These are phyloP conservation scores for Setophaga kirtlandii DNA, from an alignment of 2,113 vertebrate genomes.

Conservation along the genomic window DNA sequence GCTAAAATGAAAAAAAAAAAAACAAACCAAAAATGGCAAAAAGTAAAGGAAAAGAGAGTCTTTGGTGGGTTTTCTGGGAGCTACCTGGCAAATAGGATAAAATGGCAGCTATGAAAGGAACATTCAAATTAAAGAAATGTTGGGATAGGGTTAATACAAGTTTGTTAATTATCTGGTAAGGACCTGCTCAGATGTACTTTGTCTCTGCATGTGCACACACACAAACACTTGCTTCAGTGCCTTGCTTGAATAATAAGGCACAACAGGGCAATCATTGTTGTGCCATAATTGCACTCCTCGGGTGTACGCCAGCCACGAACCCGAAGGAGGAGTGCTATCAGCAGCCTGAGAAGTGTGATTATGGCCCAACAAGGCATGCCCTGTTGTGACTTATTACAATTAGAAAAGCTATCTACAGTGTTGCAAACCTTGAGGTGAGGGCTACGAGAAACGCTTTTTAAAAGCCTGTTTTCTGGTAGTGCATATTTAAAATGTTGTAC, in stretches of 20 bases:
- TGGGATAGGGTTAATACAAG: slow-evolving; percentile 48
- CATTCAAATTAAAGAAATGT: background rate
- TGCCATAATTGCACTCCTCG: slow-evolving; percentile 61
- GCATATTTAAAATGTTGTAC: slow-evolving; percentile 56
- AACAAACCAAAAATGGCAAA: background rate
- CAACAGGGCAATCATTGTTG: slow-evolving; percentile 66
- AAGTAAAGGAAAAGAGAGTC: background rate
- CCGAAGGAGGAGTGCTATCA: slow-evolving; percentile 60
- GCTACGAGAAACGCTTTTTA: slow-evolving; percentile 21
- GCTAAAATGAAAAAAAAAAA: background rate
- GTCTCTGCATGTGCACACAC: slow-evolving; percentile 59
- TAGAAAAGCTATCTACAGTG: slow-evolving; percentile 49
- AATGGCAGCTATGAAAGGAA: background rate
- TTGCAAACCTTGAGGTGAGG: slow-evolving; percentile 26
- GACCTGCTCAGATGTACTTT: slow-evolving; percentile 59
- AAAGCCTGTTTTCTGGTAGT: slow-evolving; percentile 43
- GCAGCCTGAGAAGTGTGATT: slow-evolving; percentile 66
- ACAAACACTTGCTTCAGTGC: slow-evolving; percentile 63
- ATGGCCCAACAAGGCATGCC: slow-evolving; percentile 70
- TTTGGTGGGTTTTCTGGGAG: background rate
- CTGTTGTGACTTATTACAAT: slow-evolving; percentile 71
- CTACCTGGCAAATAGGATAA: background rate
- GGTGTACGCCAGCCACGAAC: slow-evolving; percentile 37
- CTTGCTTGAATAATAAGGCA: slow-evolving; percentile 67
- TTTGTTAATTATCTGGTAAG: slow-evolving; percentile 58